phyloP scores from a whole-genome alignment of 2,797 vertebrate genomes.

The Sphaeramia orbicularis region DNA sequence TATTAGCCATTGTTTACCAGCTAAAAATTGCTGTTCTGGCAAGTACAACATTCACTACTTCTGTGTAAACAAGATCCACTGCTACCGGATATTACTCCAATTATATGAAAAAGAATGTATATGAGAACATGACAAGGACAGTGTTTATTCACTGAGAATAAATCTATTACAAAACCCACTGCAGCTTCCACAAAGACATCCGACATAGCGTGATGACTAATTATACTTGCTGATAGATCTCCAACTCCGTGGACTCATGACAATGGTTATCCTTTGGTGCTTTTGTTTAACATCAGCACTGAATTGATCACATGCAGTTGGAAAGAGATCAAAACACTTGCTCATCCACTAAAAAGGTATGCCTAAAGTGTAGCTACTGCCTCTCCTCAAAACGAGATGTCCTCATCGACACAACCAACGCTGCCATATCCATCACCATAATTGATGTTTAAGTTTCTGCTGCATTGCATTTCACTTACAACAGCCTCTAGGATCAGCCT shows the following conservation, averaged over 20 bases:
- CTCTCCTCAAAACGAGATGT: constrained; percentile 33
- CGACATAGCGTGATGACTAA: not conserved
- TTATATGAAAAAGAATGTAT: not conserved
- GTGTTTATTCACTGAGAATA: not conserved
- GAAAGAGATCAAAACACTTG: not conserved
- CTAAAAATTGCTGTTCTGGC: no score
- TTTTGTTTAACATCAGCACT: not conserved
- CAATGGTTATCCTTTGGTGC: not conserved
- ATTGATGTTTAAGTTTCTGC: constrained; percentile 71
- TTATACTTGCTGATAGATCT: not conserved
- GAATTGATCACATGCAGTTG: constrained; percentile 3
- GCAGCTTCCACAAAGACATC: not conserved
- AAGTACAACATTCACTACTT: no score
- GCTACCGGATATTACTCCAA: no score
- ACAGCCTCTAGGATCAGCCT: constrained; percentile 49
- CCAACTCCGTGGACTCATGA: not conserved
- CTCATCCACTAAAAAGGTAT: constrained; percentile 15
- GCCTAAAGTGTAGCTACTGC: constrained; percentile 15
- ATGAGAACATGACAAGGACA: not conserved
- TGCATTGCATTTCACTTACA: constrained; percentile 66
- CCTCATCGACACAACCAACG: constrained; percentile 39
- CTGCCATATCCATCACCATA: constrained; percentile 53
- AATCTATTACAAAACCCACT: no score
- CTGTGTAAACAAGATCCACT: no score
- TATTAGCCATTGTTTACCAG: no score